Percentiles rank a stretch among this genome's conserved stretches.
These are phyloP conservation scores for Ophiodon elongatus DNA, from an alignment of 2,113 vertebrate genomes.

Conservation along the genomic window DNA sequence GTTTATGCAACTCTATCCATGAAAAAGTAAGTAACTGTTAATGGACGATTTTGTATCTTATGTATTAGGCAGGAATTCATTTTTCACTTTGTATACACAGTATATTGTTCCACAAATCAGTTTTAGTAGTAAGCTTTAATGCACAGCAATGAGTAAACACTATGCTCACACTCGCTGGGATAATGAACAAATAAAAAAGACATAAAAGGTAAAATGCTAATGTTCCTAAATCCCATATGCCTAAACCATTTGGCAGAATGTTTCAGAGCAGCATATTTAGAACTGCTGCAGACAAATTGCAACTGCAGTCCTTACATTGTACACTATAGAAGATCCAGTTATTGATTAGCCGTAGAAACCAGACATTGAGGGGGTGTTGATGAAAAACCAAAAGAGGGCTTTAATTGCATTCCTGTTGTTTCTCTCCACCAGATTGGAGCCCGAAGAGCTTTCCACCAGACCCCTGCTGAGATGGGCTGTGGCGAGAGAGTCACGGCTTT, in stretches of 20 bases:
- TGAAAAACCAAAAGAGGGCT: slow-evolving; percentile 70
- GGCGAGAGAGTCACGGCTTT: slow-evolving; percentile 42
- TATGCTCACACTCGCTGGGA: slow-evolving; percentile 6
- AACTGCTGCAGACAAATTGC: slow-evolving; percentile 22
- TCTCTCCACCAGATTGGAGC: slow-evolving; percentile 64
- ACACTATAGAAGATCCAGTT: slow-evolving; percentile 20
- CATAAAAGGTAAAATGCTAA: slow-evolving; percentile 45
- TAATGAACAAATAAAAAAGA: slow-evolving; percentile 42
- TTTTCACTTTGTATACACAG: slow-evolving; percentile 16
- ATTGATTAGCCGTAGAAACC: slow-evolving; percentile 47
- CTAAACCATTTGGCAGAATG: slow-evolving; percentile 25
- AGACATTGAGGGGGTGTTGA: slow-evolving; percentile 55
- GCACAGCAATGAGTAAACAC: slow-evolving; percentile 33
- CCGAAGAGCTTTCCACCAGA: slow-evolving; percentile 58
- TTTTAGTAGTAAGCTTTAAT: slow-evolving; percentile 37
- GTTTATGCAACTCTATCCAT: slow-evolving; percentile 18
- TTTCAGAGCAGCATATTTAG: slow-evolving; percentile 31
- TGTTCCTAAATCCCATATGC: slow-evolving; percentile 50
- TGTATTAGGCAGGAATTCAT: slow-evolving; percentile 31
- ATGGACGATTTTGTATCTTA: slow-evolving; percentile 13
- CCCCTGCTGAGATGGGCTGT: slow-evolving; percentile 76
- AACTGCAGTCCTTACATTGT: not conserved
- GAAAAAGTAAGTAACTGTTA: slow-evolving; percentile 36
- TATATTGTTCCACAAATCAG: slow-evolving; percentile 50
- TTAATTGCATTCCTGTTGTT: slow-evolving; percentile 76